Evolutionary conservation across 64 coral and sea anemone genomes (phyloP), one percentile per base, ranked within the genome.

Genomic region (Montipora efflorescens): DNA sequence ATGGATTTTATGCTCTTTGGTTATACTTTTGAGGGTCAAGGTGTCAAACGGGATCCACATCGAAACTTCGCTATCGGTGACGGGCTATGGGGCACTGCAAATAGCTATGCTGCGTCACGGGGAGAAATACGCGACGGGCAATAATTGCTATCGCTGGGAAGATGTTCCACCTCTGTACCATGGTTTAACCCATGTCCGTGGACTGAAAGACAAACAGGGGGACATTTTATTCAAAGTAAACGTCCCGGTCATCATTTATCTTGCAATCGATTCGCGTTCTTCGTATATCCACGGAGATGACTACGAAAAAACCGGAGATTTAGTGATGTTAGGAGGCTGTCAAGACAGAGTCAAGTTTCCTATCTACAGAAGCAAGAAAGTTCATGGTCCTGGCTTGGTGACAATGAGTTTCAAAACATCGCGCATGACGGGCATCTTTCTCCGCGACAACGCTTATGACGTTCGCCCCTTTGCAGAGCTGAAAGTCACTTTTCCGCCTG

Each of bases 181-280:
- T 25, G 96, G 96, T 2, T 95, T 98, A 93, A 98, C 96, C 6
- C 96, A 98, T 59, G 49, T 98, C 10, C 89, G 96, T 59, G 96
- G 96, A 6, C 71, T 19, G 1, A 95, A 98, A 46, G 96, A 95
- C 67, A 98, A 98, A 75, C 15, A 15, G 1, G 96, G 93, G 0
- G 44, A 48, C 0, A 89, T 98, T 59, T 67, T n/a, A 45, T 86
- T 98, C 74, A 36, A 88, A 51, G 93, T 95, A 6, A 85, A 94
- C 61, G 48, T 86, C 7, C 89, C 96, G 5, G 93, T 98, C 7
- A 86, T 57, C 4, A 52, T 98, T 10, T 98, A 92, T 67, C 84
- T 98, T 1, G 93, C 96, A 10, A 59, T 93, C 2, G 96, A 98
- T 67, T 95, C 90, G 5, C 66, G 84, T 5, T 50, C 48, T 53